Evolutionary conservation across 2,888 invertebrate genomes (phyloP), one percentile per base, ranked within the genome.

Genomic region (Netelia virgata): DNA sequence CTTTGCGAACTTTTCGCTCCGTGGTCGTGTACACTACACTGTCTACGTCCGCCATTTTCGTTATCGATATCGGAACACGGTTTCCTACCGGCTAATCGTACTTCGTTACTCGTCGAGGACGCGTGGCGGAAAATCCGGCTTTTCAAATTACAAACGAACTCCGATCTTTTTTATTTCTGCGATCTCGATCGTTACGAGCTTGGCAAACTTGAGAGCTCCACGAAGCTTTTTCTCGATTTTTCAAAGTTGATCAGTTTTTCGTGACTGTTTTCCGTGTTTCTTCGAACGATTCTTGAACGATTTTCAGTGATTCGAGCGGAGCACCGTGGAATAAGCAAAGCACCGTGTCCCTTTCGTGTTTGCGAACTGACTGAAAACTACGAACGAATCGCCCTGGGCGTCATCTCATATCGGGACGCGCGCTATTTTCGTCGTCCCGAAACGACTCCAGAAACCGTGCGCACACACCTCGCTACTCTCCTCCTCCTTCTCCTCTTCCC

Each of bases 11-110:
- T 94, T 97, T 96, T 94, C 96, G 96, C 94, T 96, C 97, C 92
- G 97, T 97, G 93, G 97, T 96, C 93, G 97, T 96, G 94, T 96
- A 96, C 94, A 97, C 96, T 95, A 97, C 97, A 95, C 97, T 97
- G 94, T 98, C 98, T 92, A 98, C 97, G 96, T 98, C 98, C 94
- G 97, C 98, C 98, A 98, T 98, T 94, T 18, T 86, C 57, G 47
- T 68, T 72, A 75, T 76, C 68, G 68, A 57, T 79, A 79, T 86
- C 86, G 85, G 84, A 82, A 79, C 59, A 72, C 73, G 83, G 43
- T 75, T 69, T 81, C 66, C 84, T 72, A 83, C 80, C 66, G 82
- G 69, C 28, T 72, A 59, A 50, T 36, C 10, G 53, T 47, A 41
- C 68, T 63, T 28, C 20, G 36, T 18, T 73, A 72, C 55, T 75